Evolutionary conservation across 1,140 invertebrate species (phyloP).

Genomic region (Drosophila subpulchrella): DNA sequence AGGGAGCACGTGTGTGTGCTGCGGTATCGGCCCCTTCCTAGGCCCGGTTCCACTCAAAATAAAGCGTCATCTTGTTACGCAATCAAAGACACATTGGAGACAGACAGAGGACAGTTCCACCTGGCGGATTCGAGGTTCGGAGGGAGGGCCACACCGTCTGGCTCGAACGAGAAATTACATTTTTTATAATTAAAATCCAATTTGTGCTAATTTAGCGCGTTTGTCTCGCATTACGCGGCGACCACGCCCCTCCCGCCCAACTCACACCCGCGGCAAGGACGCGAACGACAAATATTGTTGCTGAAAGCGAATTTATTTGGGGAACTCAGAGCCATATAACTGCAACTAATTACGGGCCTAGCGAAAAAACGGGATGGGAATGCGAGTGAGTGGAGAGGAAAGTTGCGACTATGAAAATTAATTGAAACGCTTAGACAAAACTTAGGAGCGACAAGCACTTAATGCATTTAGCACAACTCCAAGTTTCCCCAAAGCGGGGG

Average conservation of each 20-base stretch:
- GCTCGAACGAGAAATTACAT: constrained; percentile 37
- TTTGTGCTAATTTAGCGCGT: constrained; percentile 65
- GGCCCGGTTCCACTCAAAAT: not conserved
- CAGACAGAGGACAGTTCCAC: not conserved
- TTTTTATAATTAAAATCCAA: constrained; percentile 67
- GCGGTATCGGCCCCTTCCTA: no score
- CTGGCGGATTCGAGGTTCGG: not conserved
- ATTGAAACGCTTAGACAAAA: constrained; percentile 80
- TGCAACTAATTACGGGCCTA: constrained; percentile 57
- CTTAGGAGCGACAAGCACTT: constrained; percentile 72
- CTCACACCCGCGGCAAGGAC: constrained; percentile 6
- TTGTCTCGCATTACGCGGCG: constrained; percentile 54
- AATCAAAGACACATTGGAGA: constrained; percentile 24
- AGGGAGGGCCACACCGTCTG: constrained; percentile 5
- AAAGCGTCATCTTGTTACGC: constrained; percentile 10
- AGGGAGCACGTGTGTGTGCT: constrained; percentile 16
- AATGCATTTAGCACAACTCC: constrained; percentile 79
- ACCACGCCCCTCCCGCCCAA: constrained; percentile 8
- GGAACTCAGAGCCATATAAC: constrained; percentile 7
- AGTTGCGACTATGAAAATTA: constrained; percentile 72
- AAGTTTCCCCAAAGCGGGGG: constrained; percentile 47
- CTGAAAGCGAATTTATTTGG: constrained; percentile 31
- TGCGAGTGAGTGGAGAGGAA: constrained; percentile 12
- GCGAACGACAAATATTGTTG: constrained; percentile 37
- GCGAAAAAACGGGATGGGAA: constrained; percentile 1